These are phyloP conservation scores for Mohoua ochrocephala DNA, from an alignment of 2,113 vertebrate species.

Conservation along the genomic window DNA sequence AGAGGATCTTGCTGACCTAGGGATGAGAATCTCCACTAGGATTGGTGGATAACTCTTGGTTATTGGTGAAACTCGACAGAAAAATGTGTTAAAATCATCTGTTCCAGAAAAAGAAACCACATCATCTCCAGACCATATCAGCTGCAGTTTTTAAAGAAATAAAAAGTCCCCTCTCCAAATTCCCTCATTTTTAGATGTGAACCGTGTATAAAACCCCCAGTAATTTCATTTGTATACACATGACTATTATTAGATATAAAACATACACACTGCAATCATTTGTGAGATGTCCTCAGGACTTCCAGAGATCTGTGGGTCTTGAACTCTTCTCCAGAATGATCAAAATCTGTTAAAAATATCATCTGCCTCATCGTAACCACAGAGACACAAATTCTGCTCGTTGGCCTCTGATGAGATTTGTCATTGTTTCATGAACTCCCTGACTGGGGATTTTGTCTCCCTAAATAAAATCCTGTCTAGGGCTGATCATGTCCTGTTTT, in stretches of 20 bases:
- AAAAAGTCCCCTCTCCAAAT: neutral
- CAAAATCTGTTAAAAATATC: neutral
- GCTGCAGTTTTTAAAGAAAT: neutral
- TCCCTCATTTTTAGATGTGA: neutral
- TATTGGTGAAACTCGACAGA: neutral
- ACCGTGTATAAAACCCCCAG: rapidly evolving
- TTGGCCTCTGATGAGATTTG: neutral
- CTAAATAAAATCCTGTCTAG: neutral
- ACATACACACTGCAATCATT: neutral
- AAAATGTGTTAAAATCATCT: rapidly evolving
- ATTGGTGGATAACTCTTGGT: neutral
- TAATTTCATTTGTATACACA: neutral
- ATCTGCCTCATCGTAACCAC: neutral
- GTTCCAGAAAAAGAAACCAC: neutral
- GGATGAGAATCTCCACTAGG: neutral
- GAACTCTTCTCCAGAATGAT: neutral
- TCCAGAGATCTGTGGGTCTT: neutral
- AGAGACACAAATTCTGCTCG: neutral
- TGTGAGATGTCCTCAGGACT: neutral
- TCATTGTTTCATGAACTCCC: neutral
- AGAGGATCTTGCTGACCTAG: neutral
- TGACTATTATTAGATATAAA: neutral
- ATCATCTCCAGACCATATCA: neutral
- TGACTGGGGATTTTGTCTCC: neutral
- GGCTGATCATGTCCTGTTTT: neutral